Evolutionary conservation across 2,888 invertebrate genomes (phyloP).

Genomic region (Eutolmus rufibarbis): DNA sequence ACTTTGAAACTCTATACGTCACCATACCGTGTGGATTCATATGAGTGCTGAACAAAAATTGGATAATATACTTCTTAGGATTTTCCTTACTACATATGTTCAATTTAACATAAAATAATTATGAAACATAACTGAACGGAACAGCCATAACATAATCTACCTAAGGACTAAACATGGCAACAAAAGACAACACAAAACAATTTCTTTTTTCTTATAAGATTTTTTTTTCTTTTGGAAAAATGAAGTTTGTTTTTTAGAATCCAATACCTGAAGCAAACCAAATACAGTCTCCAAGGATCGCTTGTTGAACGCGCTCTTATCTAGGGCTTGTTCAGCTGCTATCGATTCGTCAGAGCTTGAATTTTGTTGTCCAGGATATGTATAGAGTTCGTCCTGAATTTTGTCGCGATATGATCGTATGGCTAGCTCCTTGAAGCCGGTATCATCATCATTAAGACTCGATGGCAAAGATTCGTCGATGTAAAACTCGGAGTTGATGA

Average conservation of each 20-base stretch:
- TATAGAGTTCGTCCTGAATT: constrained; percentile 22
- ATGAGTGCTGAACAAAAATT: background rate
- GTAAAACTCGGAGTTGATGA: constrained; percentile 83
- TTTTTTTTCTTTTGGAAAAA: background rate
- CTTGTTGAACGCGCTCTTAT: constrained; percentile 46
- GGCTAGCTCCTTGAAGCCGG: constrained; percentile 37
- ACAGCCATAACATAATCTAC: constrained; percentile 10
- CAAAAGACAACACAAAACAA: constrained; percentile 36
- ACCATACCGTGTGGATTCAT: background rate
- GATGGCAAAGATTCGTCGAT: constrained; percentile 89
- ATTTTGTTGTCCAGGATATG: constrained; percentile 35
- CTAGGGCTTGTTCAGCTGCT: background rate
- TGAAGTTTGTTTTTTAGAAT: constrained; percentile 38
- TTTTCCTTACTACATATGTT: background rate
- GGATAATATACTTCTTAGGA: background rate
- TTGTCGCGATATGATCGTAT: background rate
- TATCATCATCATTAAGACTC: constrained; percentile 67
- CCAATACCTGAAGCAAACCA: constrained; percentile 51
- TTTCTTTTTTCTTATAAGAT: background rate
- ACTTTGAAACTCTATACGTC: background rate
- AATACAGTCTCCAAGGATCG: constrained; percentile 51
- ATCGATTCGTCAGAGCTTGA: constrained; percentile 33
- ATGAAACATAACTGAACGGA: background rate
- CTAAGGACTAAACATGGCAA: constrained; percentile 35
- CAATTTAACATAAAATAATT: background rate